Evolutionary conservation across 1,140 invertebrate genomes (phyloP).

Genomic region (Drosophila mauritiana): DNA sequence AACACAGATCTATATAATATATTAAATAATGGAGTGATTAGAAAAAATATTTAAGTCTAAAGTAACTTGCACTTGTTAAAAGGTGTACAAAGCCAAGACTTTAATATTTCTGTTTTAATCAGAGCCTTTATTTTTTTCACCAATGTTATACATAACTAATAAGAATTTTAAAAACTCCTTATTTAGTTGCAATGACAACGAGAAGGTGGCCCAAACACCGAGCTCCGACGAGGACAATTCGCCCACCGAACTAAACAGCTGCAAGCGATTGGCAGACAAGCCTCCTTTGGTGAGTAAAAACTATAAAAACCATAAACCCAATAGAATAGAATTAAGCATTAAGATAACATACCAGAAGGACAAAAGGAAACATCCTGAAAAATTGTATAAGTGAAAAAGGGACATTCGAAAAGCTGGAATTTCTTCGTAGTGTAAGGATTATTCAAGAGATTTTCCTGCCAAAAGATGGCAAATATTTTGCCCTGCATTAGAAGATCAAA

Average conservation of each 20-base stretch:
- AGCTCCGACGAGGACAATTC: conserved; percentile 94
- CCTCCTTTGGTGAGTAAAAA: conserved; percentile 89
- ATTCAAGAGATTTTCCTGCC: neutral
- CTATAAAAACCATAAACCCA: too few relatives aligned
- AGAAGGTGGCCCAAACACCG: conserved; percentile 86
- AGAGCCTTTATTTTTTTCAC: neutral
- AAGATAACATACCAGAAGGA: neutral
- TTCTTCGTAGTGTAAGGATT: neutral
- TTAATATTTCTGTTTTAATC: too few relatives aligned
- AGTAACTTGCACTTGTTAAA: too few relatives aligned
- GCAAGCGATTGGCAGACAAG: conserved; percentile 91
- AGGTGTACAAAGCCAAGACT: too few relatives aligned
- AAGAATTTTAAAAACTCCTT: neutral
- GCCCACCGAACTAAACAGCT: conserved; percentile 93
- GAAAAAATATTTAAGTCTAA: neutral
- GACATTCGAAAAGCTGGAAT: too few relatives aligned
- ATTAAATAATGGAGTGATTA: too few relatives aligned
- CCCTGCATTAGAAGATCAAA: conserved; percentile 37
- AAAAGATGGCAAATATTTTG: conserved; percentile 33
- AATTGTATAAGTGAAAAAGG: too few relatives aligned
- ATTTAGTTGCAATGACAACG: conserved; percentile 79
- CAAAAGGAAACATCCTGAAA: too few relatives aligned
- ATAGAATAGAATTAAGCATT: neutral
- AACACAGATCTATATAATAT: too few relatives aligned
- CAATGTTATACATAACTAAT: neutral